Evolutionary conservation across 1,140 invertebrate genomes (phyloP).

Genomic region (Drosophila aff.): DNA sequence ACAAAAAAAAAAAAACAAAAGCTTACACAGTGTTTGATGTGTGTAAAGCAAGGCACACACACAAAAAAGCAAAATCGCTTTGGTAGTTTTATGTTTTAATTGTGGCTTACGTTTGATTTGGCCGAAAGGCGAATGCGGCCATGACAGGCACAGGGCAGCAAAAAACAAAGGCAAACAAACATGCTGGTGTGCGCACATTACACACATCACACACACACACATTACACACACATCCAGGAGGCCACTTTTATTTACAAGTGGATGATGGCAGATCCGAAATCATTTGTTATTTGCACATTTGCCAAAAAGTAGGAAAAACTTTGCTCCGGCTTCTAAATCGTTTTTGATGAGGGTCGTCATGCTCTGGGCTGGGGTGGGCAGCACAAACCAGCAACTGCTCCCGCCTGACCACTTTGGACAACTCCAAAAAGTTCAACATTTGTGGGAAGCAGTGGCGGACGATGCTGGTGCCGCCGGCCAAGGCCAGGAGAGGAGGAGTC

Average conservation of each 20-base stretch:
- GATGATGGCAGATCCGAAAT: conserved; percentile 76
- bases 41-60: conserved; percentile 27
- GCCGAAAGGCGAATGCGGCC: conserved; percentile 65
- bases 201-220: conserved; percentile 24
- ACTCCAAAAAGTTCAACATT: conserved; percentile 38
- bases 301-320: conserved; percentile 69
- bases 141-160: conserved; percentile 65
- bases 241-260: conserved; percentile 79
- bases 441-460: conserved; percentile 1
- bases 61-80: conserved; percentile 33
- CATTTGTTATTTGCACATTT: conserved; percentile 82
- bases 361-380: neutral
- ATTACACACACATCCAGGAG: conserved; percentile 7
- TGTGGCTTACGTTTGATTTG: conserved; percentile 82
- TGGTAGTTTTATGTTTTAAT: conserved; percentile 77
- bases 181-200: conserved; percentile 63
- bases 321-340: conserved; percentile 72
- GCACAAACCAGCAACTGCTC: conserved; percentile 17
- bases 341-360: conserved; percentile 74
- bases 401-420: conserved; percentile 44
- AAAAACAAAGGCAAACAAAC: conserved; percentile 78
- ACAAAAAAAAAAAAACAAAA: conserved; percentile 1
- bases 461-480: conserved; percentile 9
- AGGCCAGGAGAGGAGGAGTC: neutral
- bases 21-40: conserved; percentile 67